Evolutionary conservation across 2,113 vertebrate genomes (phyloP), one percentile per base, ranked within the genome.

Genomic region (Dasyprocta punctata): DNA sequence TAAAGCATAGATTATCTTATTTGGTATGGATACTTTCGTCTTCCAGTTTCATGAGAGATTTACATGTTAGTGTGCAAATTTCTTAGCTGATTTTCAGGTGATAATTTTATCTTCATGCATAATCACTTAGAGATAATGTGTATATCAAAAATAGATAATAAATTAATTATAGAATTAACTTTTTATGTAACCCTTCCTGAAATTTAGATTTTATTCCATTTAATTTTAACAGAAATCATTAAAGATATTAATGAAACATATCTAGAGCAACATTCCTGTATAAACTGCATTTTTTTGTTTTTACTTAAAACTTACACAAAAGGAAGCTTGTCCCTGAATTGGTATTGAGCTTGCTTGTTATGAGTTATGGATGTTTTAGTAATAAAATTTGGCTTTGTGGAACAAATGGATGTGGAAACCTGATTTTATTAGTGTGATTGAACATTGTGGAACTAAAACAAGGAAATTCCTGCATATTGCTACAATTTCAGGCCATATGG

Each of bases 401-500:
- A 98, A 98, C 97, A 98, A 99, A 98, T 98, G 97, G 97, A 94
- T 98, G 96, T 97, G 93, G 86, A 96, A 97, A 97, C 86, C 95
- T 98, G 94, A 87, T 98, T 98, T 98, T 98, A 98, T 98, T 98
- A 98, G 96, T 94, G 54, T 89, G 63, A 95, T 94, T 98, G 98
- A 98, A 98, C 97, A 98, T 89, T 93, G 98, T 94, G 96, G 96
- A 98, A 97, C 93, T 96, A 96, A 98, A 98, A 95, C 96, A 98
- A 97, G 98, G 96, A 97, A 98, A 98, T 98, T 98, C 91, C 97
- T 98, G 95, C 96, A 93, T 98, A 97, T 97, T 98, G 97, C 97
- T 97, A 98, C 97, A 98, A 54, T 98, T 96, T 95, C 94, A 97
- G 95, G 91, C 93, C 89, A 10, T 95, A 98, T 92, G 98, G 98